Evolutionary conservation across 2,113 vertebrate species (phyloP).

Genomic region (Calidris pygmaea): DNA sequence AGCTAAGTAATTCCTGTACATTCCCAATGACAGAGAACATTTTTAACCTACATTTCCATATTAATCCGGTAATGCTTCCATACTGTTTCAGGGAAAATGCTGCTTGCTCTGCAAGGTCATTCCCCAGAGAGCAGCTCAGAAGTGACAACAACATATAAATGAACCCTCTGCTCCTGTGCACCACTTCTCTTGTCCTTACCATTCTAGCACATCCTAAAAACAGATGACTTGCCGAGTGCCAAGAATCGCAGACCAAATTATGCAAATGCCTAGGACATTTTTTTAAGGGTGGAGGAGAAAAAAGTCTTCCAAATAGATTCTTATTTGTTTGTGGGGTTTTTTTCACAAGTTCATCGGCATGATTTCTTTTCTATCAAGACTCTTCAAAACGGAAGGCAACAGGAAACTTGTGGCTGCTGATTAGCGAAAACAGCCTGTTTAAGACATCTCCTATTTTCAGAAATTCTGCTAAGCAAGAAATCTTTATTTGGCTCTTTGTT

Average conservation of each 20-base stretch:
- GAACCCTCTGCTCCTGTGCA: neutral
- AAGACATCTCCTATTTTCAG: neutral
- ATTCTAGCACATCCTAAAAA: neutral
- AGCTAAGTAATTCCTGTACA: slow-evolving; percentile 21
- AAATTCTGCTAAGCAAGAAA: neutral
- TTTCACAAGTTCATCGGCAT: neutral
- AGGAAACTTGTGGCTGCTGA: neutral
- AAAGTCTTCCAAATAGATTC: neutral
- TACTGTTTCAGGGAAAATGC: neutral
- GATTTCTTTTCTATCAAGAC: neutral
- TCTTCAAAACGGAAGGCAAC: neutral
- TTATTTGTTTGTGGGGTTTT: neutral
- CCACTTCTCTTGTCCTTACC: neutral
- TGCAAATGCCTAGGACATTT: neutral
- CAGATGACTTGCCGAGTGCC: neutral
- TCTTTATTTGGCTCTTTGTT: neutral
- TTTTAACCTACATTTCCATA: slow-evolving; percentile 45
- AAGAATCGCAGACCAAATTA: neutral
- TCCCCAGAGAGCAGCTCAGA: neutral
- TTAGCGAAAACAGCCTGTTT: neutral
- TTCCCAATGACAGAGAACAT: slow-evolving; percentile 11
- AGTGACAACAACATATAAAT: neutral
- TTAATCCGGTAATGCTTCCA: slow-evolving; percentile 22
- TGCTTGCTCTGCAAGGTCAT: neutral
- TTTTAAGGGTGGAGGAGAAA: neutral